Percentiles rank a stretch among this genome's conserved stretches.
Evolutionary conservation across 2,113 vertebrate species (phyloP).

Genomic region (Anser cygnoides): DNA sequence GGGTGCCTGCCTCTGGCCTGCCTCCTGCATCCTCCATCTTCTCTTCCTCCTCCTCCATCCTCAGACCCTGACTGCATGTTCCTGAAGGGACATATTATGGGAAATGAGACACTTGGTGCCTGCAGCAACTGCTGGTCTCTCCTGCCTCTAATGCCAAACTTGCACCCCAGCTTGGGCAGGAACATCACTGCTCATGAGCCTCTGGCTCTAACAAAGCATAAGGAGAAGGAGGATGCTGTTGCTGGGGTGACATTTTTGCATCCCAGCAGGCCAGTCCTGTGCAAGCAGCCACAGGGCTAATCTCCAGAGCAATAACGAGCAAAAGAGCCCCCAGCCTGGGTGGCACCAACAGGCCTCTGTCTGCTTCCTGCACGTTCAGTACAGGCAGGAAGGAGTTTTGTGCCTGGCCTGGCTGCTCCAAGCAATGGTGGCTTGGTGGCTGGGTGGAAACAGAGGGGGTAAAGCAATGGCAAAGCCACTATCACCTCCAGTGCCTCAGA

Average conservation of each 20-base stretch:
- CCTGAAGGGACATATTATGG: neutral
- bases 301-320: neutral
- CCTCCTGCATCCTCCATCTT: neutral
- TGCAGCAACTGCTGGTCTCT: neutral
- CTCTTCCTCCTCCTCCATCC: neutral
- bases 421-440: neutral
- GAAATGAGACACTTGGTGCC: neutral
- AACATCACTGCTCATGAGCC: neutral
- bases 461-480: neutral
- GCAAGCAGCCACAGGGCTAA: neutral
- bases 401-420: neutral
- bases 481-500: neutral
- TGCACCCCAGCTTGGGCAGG: accelerated
- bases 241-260: accelerated
- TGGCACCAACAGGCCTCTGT: neutral
- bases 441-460: neutral
- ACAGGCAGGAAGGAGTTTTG: neutral
- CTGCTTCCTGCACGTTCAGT: neutral
- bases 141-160: neutral
- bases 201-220: neutral
- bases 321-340: neutral
- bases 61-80: neutral
- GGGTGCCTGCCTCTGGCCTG: neutral
- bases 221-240: neutral
- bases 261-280: neutral